phyloP scores from a whole-genome alignment of 2,113 vertebrate genomes.

The Catharus minimus region DNA sequence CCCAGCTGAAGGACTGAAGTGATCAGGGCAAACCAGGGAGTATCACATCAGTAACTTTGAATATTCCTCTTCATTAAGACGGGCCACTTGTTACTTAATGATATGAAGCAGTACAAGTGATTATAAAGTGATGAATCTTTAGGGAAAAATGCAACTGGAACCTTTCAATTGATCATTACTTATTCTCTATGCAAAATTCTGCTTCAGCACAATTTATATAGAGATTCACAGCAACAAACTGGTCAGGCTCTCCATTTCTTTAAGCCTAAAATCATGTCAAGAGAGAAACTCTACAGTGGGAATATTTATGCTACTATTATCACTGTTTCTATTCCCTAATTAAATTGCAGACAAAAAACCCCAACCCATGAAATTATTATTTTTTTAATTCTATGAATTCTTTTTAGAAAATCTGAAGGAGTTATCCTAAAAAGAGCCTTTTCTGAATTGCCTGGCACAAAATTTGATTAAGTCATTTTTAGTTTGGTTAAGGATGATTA shows the following conservation, averaged over 20 bases:
- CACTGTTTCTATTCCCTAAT: not conserved
- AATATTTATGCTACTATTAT: not conserved
- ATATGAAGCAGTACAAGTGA: not conserved
- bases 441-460: not conserved
- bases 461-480: not conserved
- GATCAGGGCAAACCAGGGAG: not conserved
- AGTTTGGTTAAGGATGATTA: not conserved
- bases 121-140: not conserved
- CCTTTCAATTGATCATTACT: not conserved
- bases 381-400: not conserved
- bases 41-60: not conserved
- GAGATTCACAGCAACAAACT: not conserved
- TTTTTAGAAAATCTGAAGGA: not conserved
- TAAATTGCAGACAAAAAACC: not conserved
- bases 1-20: not conserved
- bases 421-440: not conserved
- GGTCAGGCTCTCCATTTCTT: not conserved
- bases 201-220: not conserved
- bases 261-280: not conserved
- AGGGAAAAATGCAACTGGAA: not conserved
- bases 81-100: not conserved
- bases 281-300: not conserved
- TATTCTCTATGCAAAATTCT: not conserved
- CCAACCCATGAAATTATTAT: not conserved
- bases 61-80: not conserved